Conservation (phyloP, 2,113 vertebrate genomes). For the Apteryx owenii region DNA sequence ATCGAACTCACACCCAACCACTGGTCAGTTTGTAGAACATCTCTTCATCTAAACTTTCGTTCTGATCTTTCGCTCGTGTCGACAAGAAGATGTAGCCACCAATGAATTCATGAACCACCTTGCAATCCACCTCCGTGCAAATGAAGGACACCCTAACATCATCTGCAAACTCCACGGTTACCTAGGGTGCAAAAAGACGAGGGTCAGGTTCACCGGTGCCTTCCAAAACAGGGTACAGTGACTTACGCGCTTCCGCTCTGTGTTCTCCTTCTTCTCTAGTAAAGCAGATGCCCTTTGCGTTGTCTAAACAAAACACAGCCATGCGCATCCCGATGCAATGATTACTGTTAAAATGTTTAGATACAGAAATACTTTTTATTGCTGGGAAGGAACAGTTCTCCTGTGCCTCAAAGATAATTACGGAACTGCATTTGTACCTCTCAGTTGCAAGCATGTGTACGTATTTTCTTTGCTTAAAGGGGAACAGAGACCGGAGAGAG, state of each 20-base stretch:
- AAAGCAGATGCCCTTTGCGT: accelerated
- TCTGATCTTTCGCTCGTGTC: constrained; percentile 97
- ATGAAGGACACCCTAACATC: constrained; percentile 94
- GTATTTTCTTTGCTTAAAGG: not conserved
- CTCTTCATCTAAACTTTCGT: constrained; percentile 97
- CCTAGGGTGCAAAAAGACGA: constrained; percentile 69
- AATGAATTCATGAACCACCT: constrained; percentile 98
- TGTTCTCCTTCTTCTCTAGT: accelerated
- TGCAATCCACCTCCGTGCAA: constrained; percentile 96
- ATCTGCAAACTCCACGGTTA: constrained; percentile 96
- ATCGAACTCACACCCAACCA: constrained; percentile 90
- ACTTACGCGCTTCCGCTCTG: accelerated
- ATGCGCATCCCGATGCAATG: not conserved
- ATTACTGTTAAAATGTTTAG: not conserved
- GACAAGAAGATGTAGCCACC: constrained; percentile 98
- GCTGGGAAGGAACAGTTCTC: not conserved
- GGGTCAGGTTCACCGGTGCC: accelerated
- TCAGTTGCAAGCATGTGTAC: accelerated
- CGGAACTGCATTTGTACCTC: not conserved
- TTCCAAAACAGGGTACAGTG: accelerated
- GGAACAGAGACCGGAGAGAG: not conserved
- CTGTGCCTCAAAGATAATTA: not conserved
- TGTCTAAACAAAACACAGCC: accelerated
- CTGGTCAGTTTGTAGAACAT: constrained; percentile 99
- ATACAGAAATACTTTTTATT: not conserved